Conservation (phyloP, 2,888 invertebrate species). For the Polydrusus cervinus region DNA sequence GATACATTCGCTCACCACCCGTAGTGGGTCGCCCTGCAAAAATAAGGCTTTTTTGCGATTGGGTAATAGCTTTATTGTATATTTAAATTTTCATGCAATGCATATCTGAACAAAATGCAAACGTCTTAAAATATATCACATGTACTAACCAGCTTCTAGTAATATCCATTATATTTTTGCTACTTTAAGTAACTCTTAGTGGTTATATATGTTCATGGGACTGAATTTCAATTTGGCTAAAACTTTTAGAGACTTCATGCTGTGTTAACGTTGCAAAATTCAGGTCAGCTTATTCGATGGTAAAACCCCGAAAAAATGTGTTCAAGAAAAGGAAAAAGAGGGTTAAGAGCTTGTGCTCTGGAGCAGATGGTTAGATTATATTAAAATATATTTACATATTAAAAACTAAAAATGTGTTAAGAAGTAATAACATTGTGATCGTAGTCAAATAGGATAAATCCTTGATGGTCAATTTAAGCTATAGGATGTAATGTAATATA, state of each 20-base stretch:
- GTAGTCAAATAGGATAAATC: no score
- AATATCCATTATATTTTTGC: neutral
- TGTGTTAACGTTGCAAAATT: conserved; percentile 28
- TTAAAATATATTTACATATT: no score
- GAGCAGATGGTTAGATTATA: neutral
- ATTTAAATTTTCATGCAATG: neutral
- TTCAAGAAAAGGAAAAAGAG: neutral
- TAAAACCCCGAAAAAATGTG: conserved; percentile 6
- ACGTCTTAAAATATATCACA: neutral
- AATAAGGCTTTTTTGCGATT: no score
- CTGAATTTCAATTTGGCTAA: conserved; percentile 28
- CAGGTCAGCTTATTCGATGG: conserved; percentile 7
- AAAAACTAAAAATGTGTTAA: no score
- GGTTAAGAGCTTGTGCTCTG: neutral
- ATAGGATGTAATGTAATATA: no score
- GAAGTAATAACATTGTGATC: no score
- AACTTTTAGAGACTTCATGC: conserved; percentile 24
- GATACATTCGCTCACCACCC: no score
- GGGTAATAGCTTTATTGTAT: neutral
- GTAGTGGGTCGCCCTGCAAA: no score
- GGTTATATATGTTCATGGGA: conserved; percentile 5
- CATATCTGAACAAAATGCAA: neutral
- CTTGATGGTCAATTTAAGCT: no score
- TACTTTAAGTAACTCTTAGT: neutral
- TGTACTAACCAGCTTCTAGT: neutral